Evolutionary conservation across 2,113 vertebrate genomes (phyloP), one percentile per base, ranked within the genome.

Genomic region (Syrmaticus mikado): DNA sequence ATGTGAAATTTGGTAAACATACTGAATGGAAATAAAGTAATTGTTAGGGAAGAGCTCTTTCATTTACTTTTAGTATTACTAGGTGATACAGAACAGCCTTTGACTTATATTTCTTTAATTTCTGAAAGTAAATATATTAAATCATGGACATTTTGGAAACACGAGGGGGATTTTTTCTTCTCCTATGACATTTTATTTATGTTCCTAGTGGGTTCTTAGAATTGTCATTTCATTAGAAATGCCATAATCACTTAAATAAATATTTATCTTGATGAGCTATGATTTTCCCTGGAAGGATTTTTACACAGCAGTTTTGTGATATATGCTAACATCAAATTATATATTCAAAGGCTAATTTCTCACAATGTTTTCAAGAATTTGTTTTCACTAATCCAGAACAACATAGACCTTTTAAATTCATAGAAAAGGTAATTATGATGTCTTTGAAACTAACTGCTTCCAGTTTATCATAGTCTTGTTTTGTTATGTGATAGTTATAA

Each of bases 201-300:
- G 12, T 67, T 19, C 6, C 67, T 67, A 30, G 14, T 64, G 38
- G 2, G 1, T 61, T 87, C 57, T 80, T 13, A 53, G 9, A 73
- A 66, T 32, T 80, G 17, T 55, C 24, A 67, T 85, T 85, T 90
- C 41, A 74, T 92, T 81, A 73, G 55, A 85, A 92, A 74, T 83
- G 30, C 13, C 10, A 6, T 84, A 81, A 81, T 64, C 10, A 8
- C 68, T 83, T 85, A 80, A 73, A 61, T 89, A 55, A 8, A 11
- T 72, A 32, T 70, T 70, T 62, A 8, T 53, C 8, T 28, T 65
- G 21, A 28, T 65, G 9, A 91, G 4, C 34, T 72, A 0, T 52
- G 27, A 27, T 89, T 84, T 87, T 67, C 22, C 3, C 0, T 62
- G 3, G 13, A 38, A 64, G 3, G 15, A 48, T 81, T 87, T 58